Conservation (phyloP, 2,797 vertebrate species). For the Gambusia yucatana region DNA sequence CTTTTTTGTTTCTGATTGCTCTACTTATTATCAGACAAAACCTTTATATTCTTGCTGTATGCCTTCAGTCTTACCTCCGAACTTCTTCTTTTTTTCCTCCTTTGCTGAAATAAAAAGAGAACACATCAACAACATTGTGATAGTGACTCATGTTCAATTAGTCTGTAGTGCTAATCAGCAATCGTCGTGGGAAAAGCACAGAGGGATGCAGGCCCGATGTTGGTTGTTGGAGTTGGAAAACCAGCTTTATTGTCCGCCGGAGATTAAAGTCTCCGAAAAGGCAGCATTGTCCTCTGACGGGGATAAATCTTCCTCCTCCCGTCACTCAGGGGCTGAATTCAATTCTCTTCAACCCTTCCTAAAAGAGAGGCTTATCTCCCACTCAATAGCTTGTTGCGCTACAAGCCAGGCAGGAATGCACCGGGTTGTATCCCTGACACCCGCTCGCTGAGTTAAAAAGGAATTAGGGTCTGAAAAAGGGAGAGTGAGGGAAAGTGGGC, state of each 20-base stretch:
- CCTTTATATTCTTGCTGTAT: constrained; percentile 50
- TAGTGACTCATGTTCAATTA: constrained; percentile 90
- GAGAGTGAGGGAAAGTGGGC: constrained; percentile 71
- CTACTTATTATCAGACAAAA: constrained; percentile 46
- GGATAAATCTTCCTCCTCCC: constrained; percentile 98
- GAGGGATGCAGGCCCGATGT: constrained; percentile 66
- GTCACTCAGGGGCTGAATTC: constrained; percentile 99
- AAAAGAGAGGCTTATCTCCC: constrained; percentile 98
- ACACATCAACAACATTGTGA: constrained; percentile 82
- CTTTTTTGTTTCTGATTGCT: constrained; percentile 41
- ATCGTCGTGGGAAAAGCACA: constrained; percentile 97
- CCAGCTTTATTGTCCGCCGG: constrained; percentile 91
- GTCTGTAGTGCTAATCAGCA: constrained; percentile 88
- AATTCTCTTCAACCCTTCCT: constrained; percentile 91
- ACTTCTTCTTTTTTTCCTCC: constrained; percentile 43
- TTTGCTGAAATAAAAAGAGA: constrained; percentile 40
- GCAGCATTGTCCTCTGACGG: constrained; percentile 91
- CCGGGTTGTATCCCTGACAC: constrained; percentile 84
- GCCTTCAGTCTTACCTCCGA: constrained; percentile 57
- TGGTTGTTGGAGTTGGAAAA: constrained; percentile 75
- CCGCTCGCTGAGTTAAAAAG: constrained; percentile 80
- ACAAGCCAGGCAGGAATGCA: constrained; percentile 90
- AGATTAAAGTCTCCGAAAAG: constrained; percentile 98
- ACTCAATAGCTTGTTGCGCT: constrained; percentile 95
- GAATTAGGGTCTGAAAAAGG: constrained; percentile 73